Evolutionary conservation across 92 coral and sea anemone species (phyloP).

Genomic region (Siderastrea siderea): DNA sequence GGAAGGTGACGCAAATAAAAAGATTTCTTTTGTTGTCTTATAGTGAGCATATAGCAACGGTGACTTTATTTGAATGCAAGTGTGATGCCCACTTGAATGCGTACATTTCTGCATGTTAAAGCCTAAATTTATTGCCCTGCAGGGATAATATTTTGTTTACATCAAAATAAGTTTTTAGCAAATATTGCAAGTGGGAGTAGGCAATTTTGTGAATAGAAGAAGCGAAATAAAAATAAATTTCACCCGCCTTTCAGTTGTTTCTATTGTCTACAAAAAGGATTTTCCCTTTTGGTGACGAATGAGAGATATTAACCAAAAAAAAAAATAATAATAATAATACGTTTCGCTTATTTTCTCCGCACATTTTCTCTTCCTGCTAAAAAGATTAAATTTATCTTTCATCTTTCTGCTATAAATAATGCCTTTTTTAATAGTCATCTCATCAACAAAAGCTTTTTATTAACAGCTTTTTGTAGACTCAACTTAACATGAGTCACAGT

Average conservation of each 20-base stretch:
- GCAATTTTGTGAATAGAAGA: constrained; percentile 6
- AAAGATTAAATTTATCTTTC: constrained; percentile 15
- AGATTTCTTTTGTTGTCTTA: background rate
- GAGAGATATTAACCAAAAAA: background rate
- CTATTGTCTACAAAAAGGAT: background rate
- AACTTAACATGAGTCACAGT: constrained; percentile 15
- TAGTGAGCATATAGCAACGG: constrained; percentile 4
- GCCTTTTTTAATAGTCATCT: background rate
- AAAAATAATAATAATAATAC: background rate
- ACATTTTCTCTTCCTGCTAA: background rate
- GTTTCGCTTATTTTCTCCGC: background rate
- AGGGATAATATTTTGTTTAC: constrained; percentile 11
- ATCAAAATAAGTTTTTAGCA: constrained; percentile 21
- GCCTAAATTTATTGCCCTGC: background rate
- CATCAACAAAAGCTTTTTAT: background rate
- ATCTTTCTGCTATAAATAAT: background rate
- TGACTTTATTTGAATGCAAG: background rate
- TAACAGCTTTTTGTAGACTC: constrained; percentile 3
- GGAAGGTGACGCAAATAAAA: constrained; percentile 14
- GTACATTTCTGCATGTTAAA: background rate
- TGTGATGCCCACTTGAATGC: background rate
- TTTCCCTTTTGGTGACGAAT: background rate
- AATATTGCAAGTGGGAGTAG: background rate
- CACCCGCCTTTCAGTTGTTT: background rate
- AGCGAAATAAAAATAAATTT: constrained; percentile 1